A percentile compares a stretch with the other conserved stretches of the same genome.
phyloP scores from a whole-genome alignment of 1,140 invertebrate genomes.

The Paraescarpia echinospica region DNA sequence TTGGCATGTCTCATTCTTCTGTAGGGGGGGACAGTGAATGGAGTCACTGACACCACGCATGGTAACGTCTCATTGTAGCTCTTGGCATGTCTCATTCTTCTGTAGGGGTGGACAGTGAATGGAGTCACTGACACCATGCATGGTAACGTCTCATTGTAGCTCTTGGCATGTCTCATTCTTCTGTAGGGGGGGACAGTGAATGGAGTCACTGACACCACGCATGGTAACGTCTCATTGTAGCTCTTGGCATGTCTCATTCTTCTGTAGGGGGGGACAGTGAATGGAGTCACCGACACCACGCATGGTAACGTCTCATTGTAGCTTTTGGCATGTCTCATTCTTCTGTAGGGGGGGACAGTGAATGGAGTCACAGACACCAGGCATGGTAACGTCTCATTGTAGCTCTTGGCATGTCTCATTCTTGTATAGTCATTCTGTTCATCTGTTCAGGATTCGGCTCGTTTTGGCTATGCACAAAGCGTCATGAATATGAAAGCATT shows the following conservation, averaged over 20 bases:
- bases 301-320: not conserved
- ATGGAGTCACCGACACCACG: not conserved
- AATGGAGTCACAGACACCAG: not conserved
- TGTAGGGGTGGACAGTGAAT: not conserved
- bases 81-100: not conserved
- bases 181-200: not conserved
- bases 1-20: not conserved
- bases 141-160: not conserved
- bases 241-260: not conserved
- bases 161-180: not conserved
- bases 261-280: not conserved
- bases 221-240: not conserved
- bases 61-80: not conserved
- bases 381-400: not conserved
- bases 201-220: not conserved
- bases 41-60: not conserved
- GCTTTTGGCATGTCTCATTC: not conserved
- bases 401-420: not conserved
- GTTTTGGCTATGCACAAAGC: conserved; percentile 21
- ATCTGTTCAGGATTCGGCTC: not conserved
- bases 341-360: not conserved
- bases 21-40: not conserved
- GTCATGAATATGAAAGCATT: conserved; percentile 2
- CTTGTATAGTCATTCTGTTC: not conserved
- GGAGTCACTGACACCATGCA: not conserved